Conservation (phyloP, 2,113 vertebrate species). For the Gallinago undulata region DNA sequence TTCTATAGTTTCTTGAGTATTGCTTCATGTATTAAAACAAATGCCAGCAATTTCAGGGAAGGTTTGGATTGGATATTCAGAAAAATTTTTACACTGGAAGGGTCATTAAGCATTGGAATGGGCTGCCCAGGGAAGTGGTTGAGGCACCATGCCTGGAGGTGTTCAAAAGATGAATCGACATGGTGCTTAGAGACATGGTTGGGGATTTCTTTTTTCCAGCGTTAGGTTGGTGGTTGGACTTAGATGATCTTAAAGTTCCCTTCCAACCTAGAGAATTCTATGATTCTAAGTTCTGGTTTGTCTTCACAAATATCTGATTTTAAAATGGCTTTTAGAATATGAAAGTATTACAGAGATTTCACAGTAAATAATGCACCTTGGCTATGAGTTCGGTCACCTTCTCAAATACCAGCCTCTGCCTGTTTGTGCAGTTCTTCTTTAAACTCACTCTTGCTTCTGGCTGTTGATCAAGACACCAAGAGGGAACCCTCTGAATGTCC, state of each 20-base stretch:
- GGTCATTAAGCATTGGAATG: too few relatives aligned
- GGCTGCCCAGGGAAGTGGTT: too few relatives aligned
- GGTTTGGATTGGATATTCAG: too few relatives aligned
- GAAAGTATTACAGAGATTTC: not conserved
- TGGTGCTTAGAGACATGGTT: too few relatives aligned
- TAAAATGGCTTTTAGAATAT: not conserved
- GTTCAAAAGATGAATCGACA: too few relatives aligned
- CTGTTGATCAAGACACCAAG: not conserved
- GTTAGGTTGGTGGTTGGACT: too few relatives aligned
- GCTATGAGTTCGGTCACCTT: not conserved
- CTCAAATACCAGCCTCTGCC: not conserved
- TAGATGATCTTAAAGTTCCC: too few relatives aligned
- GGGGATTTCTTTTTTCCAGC: too few relatives aligned
- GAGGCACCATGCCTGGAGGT: too few relatives aligned
- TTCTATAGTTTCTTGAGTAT: not conserved
- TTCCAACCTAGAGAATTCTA: too few relatives aligned
- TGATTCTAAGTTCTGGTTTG: not conserved
- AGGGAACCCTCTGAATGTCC: not conserved
- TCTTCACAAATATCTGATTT: not conserved
- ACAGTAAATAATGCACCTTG: not conserved
- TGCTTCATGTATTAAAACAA: not conserved
- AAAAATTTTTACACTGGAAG: too few relatives aligned
- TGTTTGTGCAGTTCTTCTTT: not conserved
- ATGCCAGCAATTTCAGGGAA: not conserved
- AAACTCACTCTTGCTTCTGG: not conserved